Conservation (phyloP, 1,140 invertebrate species). For the Penaeus vannamei region DNA sequence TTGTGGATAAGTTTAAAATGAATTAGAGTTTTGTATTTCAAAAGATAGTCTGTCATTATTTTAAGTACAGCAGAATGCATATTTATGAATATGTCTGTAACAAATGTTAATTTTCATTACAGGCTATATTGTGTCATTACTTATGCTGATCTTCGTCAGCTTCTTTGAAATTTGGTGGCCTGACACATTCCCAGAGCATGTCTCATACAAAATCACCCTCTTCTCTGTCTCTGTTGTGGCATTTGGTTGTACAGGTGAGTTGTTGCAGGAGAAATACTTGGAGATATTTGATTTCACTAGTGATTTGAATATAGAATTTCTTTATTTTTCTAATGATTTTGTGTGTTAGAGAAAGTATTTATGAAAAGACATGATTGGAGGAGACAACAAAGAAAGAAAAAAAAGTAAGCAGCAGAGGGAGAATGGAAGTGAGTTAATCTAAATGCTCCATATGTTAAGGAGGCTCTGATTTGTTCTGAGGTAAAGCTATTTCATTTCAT, state of each 20-base stretch:
- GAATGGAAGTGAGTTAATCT: too few species aligned
- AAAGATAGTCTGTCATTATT: neutral
- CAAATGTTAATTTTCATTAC: constrained; percentile 27
- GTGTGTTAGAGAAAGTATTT: too few species aligned
- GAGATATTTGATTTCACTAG: neutral
- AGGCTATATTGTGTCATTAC: constrained; percentile 87
- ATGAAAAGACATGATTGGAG: too few species aligned
- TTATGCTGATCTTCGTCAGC: constrained; percentile 85
- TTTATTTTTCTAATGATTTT: neutral
- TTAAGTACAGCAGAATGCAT: neutral
- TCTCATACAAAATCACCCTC: constrained; percentile 86
- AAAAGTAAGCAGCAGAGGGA: neutral
- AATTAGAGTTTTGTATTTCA: too few species aligned
- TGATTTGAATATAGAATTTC: neutral
- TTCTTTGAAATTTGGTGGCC: constrained; percentile 86
- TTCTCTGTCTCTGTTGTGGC: constrained; percentile 87
- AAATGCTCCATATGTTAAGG: too few species aligned
- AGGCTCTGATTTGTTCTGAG: too few species aligned
- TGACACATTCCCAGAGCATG: constrained; percentile 80
- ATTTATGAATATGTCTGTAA: neutral
- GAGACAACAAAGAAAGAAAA: too few species aligned
- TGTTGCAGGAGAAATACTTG: neutral
- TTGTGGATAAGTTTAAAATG: too few species aligned
- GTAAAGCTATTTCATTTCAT: too few species aligned
- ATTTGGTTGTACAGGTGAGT: constrained; percentile 86